Conservation (phyloP, 2,797 vertebrate genomes). For the Fistularia tabacaria region DNA sequence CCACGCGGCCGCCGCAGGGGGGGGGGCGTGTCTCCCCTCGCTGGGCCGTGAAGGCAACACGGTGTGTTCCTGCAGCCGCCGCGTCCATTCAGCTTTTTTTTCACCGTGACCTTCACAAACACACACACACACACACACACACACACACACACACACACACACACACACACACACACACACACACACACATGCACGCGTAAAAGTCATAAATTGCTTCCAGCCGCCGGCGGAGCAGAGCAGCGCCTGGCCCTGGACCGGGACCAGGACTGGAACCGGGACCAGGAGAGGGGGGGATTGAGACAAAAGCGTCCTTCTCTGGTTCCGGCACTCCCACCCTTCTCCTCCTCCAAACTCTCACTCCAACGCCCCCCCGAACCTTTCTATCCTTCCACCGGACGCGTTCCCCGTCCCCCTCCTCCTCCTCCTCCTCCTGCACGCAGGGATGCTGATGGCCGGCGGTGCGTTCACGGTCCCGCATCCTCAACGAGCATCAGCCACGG, state of each 20-base stretch:
- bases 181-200: slow-evolving; percentile 14
- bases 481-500: too few relatives aligned
- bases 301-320: neutral
- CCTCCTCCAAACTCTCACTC: neutral
- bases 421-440: slow-evolving; percentile 32
- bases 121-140: slow-evolving; percentile 1
- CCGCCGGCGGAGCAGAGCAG: slow-evolving; percentile 6
- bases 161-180: slow-evolving; percentile 1
- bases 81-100: too few relatives aligned
- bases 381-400: slow-evolving; percentile 9
- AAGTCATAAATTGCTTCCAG: slow-evolving; percentile 47
- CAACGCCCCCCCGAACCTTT: too few relatives aligned
- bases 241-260: neutral
- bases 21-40: too few relatives aligned
- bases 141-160: slow-evolving; percentile 11
- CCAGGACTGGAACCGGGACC: neutral
- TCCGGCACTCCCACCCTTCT: neutral
- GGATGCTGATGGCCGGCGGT: too few relatives aligned
- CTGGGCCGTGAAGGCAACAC: too few relatives aligned
- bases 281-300: neutral
- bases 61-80: too few relatives aligned
- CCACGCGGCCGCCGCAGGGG: too few relatives aligned
- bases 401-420: slow-evolving; percentile 27
- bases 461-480: too few relatives aligned
- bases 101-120: too few relatives aligned